Conservation (phyloP, 92 coral and sea anemone species). For the Porites divaricata region DNA sequence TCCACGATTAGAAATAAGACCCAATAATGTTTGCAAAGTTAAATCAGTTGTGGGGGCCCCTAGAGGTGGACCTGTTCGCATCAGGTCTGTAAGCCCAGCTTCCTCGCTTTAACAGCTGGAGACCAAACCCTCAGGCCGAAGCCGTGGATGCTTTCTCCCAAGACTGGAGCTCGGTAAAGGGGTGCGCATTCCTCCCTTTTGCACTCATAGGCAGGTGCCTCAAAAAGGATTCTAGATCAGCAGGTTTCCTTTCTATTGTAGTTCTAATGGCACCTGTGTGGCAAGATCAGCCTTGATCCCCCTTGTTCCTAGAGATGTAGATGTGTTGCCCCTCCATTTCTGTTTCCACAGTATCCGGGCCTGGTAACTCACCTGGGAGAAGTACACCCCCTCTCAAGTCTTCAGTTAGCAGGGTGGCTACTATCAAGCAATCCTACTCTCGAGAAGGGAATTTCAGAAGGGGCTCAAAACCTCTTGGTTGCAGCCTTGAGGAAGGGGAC, state of each 20-base stretch:
- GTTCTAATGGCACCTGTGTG: constrained; percentile 61
- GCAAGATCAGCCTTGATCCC: constrained; percentile 58
- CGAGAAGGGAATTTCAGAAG: too few relatives aligned
- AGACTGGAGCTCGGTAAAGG: constrained; percentile 52
- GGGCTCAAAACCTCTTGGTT: too few relatives aligned
- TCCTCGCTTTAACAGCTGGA: constrained; percentile 48
- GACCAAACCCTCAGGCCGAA: constrained; percentile 55
- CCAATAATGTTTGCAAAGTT: constrained; percentile 32
- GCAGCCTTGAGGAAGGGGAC: too few relatives aligned
- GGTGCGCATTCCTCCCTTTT: constrained; percentile 56
- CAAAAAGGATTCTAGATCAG: constrained; percentile 26
- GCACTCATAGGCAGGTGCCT: constrained; percentile 53
- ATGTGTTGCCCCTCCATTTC: constrained; percentile 44
- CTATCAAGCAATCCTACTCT: too few relatives aligned
- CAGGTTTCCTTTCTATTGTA: constrained; percentile 13
- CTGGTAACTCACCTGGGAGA: constrained; percentile 45
- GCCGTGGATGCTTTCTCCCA: constrained; percentile 55
- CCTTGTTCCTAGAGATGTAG: constrained; percentile 56
- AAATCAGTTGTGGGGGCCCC: constrained; percentile 44
- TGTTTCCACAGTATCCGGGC: constrained; percentile 47
- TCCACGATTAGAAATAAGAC: constrained; percentile 40
- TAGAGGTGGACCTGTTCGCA: constrained; percentile 39
- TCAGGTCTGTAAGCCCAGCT: constrained; percentile 45
- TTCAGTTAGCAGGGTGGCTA: too few relatives aligned
- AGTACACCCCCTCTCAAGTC: constrained; percentile 43